Evolutionary conservation across 2,797 vertebrate species (phyloP), one percentile per base, ranked within the genome.

Genomic region (Aselliscus stoliczkanus): DNA sequence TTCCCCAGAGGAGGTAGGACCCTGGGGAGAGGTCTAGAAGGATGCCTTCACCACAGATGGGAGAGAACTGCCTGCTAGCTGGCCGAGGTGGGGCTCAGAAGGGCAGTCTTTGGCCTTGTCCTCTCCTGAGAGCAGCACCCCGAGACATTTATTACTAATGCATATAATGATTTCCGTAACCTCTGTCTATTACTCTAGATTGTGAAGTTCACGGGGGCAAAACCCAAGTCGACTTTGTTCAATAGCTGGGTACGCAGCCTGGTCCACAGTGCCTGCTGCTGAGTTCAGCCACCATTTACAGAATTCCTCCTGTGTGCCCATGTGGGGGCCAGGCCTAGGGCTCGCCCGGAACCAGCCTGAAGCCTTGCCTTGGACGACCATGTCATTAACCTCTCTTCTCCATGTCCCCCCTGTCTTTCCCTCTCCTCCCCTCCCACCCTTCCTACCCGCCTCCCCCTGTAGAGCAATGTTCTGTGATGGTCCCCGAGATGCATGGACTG

Each of bases 381-480:
- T 6, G n/a, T 31, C 90, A 89, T 80, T 97, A 95, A 96, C 60
- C 11, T 96, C 77, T 95, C 69, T 54, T 96, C 80, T 95, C 58
- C 91, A 0, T 77, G 65, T 92, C 69, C 84, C 70, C 42, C 15
- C 2, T 76, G 42, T 50, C 91, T 42, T 67, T 50, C 85, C 75
- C 84, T 56, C 5, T 12, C 17, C 67, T 27, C 10, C 47, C 60
- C 5, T 56, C 31, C 94, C 62, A 8, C 70, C 92, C 64, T 92
- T 85, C 12, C 31, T 13, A 0, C 72, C 70, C 15, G 7, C 21
- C 39, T 29, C 44, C 23, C 39, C 67, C 37, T 18, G 58, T 95
- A 99, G 99, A 98, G 99, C 98, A 98, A 99, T 99, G 99, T 98
- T 98, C 99, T 99, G 91, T 97, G 96, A 96, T 97, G 75, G 97